These are phyloP conservation scores for Cheumatopsyche charites DNA, from an alignment of 1,140 invertebrate genomes.

Conservation along the genomic window DNA sequence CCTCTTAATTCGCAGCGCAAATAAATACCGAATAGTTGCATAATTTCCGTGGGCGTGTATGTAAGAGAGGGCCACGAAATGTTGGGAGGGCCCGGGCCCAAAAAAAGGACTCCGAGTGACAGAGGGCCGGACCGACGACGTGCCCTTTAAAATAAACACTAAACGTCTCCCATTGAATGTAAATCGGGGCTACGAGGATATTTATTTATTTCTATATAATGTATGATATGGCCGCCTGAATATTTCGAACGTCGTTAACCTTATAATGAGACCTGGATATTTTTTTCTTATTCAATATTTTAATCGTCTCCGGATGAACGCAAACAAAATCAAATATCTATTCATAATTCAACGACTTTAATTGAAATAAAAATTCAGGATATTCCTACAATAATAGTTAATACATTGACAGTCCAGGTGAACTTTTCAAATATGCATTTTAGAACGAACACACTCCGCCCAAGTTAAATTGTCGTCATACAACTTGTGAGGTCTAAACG, in stretches of 20 bases:
- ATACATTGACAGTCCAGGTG: conserved; percentile 29
- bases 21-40: conserved; percentile 45
- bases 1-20: conserved; percentile 46
- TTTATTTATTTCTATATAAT: conserved; percentile 46
- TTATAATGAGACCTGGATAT: not conserved
- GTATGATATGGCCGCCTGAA: conserved; percentile 37
- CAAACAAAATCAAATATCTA: no score
- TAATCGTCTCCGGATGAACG: no score
- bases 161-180: conserved; percentile 49
- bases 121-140: conserved; percentile 39
- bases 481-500: no score
- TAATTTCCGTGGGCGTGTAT: conserved; percentile 21
- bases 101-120: conserved; percentile 27
- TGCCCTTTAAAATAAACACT: conserved; percentile 48
- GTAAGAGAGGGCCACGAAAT: conserved; percentile 14
- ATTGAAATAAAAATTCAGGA: no score
- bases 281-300: not conserved
- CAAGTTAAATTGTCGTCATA: no score
- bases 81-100: conserved; percentile 5
- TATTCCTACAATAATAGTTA: conserved; percentile 28
- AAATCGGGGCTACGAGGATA: conserved; percentile 45
- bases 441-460: not conserved
- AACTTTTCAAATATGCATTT: not conserved
- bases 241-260: conserved; percentile 7
- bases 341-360: no score